A percentile compares a stretch with the other conserved stretches of the same genome.
These are phyloP conservation scores for Sceloporus tristichus DNA, from an alignment of 2,113 vertebrate genomes.

Conservation along the genomic window DNA sequence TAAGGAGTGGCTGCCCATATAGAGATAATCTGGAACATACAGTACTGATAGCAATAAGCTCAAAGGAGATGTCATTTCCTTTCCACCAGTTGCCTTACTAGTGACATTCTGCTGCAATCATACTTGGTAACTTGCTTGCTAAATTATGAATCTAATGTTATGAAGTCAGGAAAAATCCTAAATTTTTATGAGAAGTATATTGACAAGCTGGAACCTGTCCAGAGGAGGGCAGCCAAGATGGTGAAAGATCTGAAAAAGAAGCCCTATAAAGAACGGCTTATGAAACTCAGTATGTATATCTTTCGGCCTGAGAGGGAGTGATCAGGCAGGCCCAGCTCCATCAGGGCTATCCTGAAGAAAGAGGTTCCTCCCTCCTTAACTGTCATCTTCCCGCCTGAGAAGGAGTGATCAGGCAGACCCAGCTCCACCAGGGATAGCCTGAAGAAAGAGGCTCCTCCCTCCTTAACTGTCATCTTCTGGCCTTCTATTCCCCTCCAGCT, in stretches of 20 bases:
- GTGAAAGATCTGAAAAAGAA: neutral
- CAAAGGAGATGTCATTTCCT: neutral
- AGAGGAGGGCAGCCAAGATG: neutral
- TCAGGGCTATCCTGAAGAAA: too few relatives aligned
- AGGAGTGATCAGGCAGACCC: too few relatives aligned
- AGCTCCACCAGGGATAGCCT: too few relatives aligned
- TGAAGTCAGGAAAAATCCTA: too few relatives aligned
- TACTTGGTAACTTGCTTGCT: neutral
- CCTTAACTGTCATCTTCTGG: too few relatives aligned
- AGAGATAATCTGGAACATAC: neutral
- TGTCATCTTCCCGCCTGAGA: too few relatives aligned
- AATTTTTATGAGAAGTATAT: neutral
- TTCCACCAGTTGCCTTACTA: neutral
- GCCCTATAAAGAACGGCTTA: neutral
- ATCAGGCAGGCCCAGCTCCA: too few relatives aligned
- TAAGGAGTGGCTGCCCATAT: neutral
- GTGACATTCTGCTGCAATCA: neutral
- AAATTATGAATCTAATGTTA: neutral
- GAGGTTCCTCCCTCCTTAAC: too few relatives aligned
- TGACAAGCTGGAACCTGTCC: neutral
- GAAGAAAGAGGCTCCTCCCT: too few relatives aligned
- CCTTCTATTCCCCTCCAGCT: too few relatives aligned
- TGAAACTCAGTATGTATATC: neutral
- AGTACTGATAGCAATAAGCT: neutral
- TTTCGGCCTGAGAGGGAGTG: too few relatives aligned